A percentile compares a stretch with the other conserved stretches of the same genome.
Conservation (phyloP, 1,140 invertebrate species). For the Ceratitis capitata region DNA sequence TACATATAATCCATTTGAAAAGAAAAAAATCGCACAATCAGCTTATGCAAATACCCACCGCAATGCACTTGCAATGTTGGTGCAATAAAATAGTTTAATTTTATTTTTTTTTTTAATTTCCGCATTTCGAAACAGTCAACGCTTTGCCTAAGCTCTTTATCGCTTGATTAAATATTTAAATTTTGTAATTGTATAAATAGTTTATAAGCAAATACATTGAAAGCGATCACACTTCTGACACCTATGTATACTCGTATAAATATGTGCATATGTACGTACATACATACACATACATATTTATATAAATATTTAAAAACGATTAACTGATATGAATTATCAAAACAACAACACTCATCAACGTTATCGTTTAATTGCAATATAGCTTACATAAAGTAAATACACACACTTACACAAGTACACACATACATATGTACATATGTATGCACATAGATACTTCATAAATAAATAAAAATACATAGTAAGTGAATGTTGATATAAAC, state of each 20-base stretch:
- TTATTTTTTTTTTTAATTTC: too few species aligned
- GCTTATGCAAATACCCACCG: too few species aligned
- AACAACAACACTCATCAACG: not conserved
- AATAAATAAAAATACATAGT: too few species aligned
- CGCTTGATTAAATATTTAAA: slow-evolving; percentile 8
- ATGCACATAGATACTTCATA: too few species aligned
- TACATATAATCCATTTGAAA: too few species aligned
- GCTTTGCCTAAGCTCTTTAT: not conserved
- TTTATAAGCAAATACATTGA: not conserved
- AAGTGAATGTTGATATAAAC: too few species aligned
- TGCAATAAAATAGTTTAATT: not conserved
- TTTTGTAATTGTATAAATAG: not conserved
- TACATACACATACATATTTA: not conserved
- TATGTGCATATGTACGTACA: not conserved
- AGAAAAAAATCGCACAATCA: too few species aligned
- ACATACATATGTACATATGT: not conserved
- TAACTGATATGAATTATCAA: slow-evolving; percentile 10
- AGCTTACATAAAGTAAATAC: not conserved
- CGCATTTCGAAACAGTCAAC: not conserved
- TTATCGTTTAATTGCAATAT: not conserved
- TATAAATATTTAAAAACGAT: not conserved
- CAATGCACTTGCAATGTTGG: not conserved
- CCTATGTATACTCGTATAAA: not conserved
- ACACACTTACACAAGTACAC: not conserved
- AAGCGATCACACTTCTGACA: too few species aligned